Conservation (phyloP, 2,797 vertebrate species). For the Pantherophis vulpinus region DNA sequence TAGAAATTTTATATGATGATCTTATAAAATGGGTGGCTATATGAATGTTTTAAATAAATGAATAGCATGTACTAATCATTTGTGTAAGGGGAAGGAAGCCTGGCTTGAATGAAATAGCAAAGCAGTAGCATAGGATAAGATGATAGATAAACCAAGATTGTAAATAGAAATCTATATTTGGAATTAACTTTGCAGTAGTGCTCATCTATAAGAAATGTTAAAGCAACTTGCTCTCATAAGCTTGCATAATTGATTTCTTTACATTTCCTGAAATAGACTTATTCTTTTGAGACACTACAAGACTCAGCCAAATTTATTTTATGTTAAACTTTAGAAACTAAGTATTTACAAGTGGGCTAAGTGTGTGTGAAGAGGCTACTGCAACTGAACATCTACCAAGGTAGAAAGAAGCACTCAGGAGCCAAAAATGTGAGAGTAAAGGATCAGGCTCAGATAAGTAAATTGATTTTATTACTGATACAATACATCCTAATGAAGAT, state of each 20-base stretch:
- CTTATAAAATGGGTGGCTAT: constrained; percentile 4
- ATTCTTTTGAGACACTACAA: background rate
- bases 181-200: constrained; percentile 37
- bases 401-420: background rate
- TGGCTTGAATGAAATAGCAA: constrained; percentile 17
- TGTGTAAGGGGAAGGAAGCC: constrained; percentile 28
- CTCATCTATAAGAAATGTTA: constrained; percentile 28
- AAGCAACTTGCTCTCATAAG: constrained; percentile 11
- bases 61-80: constrained; percentile 23
- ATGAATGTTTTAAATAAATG: background rate
- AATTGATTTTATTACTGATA: background rate
- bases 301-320: background rate
- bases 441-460: background rate
- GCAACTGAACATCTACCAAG: background rate
- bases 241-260: background rate
- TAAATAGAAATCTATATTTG: constrained; percentile 45
- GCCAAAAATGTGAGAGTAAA: background rate
- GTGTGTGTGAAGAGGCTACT: background rate
- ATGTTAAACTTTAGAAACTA: background rate
- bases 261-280: background rate
- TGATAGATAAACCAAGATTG: constrained; percentile 43
- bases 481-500: background rate
- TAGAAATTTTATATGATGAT: constrained; percentile 38
- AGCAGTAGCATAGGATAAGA: constrained; percentile 45
- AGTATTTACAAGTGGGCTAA: background rate